Evolutionary conservation across 2,113 vertebrate species (phyloP).

Genomic region (Camelus bactrianus): DNA sequence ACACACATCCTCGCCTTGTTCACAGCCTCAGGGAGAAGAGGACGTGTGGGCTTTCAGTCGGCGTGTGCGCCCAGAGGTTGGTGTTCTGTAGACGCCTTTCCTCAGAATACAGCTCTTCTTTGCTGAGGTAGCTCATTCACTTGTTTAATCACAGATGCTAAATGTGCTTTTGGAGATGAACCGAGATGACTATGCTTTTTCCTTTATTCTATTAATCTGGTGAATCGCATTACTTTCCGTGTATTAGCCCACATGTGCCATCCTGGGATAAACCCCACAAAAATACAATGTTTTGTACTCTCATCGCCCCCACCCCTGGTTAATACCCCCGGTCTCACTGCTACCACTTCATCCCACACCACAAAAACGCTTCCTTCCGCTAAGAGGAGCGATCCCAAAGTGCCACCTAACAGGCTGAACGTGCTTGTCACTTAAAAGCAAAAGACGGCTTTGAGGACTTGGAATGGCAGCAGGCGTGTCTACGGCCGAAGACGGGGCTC

Average conservation of each 20-base stretch:
- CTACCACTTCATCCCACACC: background rate
- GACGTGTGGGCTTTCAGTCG: too few species aligned
- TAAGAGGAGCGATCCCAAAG: background rate
- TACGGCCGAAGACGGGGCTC: background rate
- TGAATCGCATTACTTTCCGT: background rate
- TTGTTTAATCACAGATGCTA: background rate
- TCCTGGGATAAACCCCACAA: background rate
- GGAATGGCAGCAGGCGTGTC: background rate
- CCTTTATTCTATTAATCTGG: background rate
- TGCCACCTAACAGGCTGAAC: rapidly evolving
- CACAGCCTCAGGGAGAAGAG: background rate
- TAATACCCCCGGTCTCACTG: background rate
- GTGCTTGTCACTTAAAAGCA: too few species aligned
- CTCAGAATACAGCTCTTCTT: background rate
- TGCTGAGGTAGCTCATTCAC: background rate
- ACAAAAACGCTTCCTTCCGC: background rate
- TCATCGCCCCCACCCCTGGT: too few species aligned
- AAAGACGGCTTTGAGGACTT: background rate
- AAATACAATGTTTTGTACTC: too few species aligned
- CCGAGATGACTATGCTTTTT: background rate
- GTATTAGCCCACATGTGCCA: background rate
- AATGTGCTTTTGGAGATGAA: background rate
- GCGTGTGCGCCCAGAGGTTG: too few species aligned
- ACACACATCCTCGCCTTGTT: background rate
- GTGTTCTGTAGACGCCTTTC: background rate